A percentile compares a stretch with the other conserved stretches of the same genome.
These are phyloP conservation scores for Yponomeuta cagnagella DNA, from an alignment of 2,888 invertebrate species.

Conservation along the genomic window DNA sequence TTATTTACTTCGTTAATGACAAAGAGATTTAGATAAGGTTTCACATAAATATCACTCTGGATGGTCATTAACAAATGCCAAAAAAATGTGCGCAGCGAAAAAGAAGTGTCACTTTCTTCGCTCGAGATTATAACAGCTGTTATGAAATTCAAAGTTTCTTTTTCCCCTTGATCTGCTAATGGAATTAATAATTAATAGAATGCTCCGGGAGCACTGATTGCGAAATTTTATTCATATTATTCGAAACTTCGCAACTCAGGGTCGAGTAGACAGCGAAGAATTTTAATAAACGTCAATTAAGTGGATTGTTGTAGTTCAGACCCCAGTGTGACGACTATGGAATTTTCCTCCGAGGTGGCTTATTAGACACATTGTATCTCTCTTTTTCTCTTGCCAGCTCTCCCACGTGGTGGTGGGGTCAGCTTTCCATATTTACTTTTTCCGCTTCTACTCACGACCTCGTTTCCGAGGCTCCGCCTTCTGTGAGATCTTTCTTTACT, in stretches of 20 bases:
- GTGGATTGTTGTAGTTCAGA: conserved; percentile 1
- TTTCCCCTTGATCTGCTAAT: background rate
- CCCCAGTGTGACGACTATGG: background rate
- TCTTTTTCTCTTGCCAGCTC: too few species aligned
- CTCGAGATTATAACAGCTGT: background rate
- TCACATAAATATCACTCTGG: background rate
- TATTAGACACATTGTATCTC: background rate
- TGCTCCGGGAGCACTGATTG: conserved; percentile 32
- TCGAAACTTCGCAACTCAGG: conserved; percentile 30
- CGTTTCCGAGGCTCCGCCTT: too few species aligned
- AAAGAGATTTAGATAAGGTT: too few species aligned
- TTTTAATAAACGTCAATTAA: conserved; percentile 48
- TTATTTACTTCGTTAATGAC: too few species aligned
- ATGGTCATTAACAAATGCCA: background rate
- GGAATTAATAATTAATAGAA: conserved; percentile 8
- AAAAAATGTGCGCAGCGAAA: background rate
- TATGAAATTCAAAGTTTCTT: background rate
- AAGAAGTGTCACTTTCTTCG: background rate
- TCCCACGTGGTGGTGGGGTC: too few species aligned
- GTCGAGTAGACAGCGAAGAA: conserved; percentile 33
- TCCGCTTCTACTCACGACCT: too few species aligned
- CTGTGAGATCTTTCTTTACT: too few species aligned
- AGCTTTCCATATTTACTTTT: too few species aligned
- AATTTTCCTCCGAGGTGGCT: background rate
- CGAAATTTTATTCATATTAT: conserved; percentile 48